Evolutionary conservation across 2,113 vertebrate genomes (phyloP).

Genomic region (Menura novaehollandiae): DNA sequence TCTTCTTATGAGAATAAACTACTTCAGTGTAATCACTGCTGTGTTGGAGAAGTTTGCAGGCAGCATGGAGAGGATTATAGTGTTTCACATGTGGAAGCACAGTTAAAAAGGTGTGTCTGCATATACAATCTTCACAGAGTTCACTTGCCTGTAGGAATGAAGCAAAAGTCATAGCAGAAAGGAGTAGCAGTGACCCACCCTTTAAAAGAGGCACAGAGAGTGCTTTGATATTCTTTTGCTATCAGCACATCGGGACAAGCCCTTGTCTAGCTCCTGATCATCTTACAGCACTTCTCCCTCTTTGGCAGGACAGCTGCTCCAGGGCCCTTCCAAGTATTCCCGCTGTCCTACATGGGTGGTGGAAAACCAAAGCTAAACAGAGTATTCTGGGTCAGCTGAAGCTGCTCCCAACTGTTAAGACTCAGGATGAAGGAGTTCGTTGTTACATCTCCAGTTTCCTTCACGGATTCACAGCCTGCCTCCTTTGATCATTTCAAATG

Average conservation of each 20-base stretch:
- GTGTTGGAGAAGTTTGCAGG: neutral
- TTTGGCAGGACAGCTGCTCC: slow-evolving; percentile 71
- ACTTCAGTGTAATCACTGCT: neutral
- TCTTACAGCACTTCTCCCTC: slow-evolving; percentile 62
- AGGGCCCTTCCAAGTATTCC: slow-evolving; percentile 34
- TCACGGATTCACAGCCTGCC: neutral
- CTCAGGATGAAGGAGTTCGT: neutral
- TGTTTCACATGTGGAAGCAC: neutral
- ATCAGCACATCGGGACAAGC: slow-evolving; percentile 10
- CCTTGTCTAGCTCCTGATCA: slow-evolving; percentile 21
- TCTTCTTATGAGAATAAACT: neutral
- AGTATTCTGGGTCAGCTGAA: neutral
- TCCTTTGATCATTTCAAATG: neutral
- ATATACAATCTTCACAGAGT: neutral
- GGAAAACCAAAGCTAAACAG: slow-evolving; percentile 19
- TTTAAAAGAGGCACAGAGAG: slow-evolving; percentile 8
- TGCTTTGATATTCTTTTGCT: slow-evolving; percentile 13
- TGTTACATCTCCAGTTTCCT: neutral
- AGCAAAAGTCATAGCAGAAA: neutral
- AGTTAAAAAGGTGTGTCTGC: neutral
- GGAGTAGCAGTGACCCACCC: neutral
- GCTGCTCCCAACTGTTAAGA: neutral
- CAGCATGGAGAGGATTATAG: neutral
- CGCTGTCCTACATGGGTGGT: neutral
- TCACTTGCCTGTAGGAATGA: neutral